Evolutionary conservation across 2,113 vertebrate genomes (phyloP), one percentile per base, ranked within the genome.

Genomic region (Nibea albiflora): DNA sequence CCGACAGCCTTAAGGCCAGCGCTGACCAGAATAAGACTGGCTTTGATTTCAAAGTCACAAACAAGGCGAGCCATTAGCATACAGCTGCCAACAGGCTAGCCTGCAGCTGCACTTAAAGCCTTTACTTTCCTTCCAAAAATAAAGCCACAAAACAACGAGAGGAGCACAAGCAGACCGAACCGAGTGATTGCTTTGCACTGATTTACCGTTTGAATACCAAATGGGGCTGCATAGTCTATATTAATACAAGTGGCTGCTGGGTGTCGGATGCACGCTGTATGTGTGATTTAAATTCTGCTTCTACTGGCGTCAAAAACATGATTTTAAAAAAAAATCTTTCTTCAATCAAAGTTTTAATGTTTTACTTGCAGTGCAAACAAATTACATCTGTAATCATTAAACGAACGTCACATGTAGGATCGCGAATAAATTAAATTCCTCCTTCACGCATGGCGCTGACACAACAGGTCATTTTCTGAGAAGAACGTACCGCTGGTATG

Each of bases 11-110:
- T 46, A 14, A 75, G 74, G 80, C 80, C 52, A 49, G 79, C 73
- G 24, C 64, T 83, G 84, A 85, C 79, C 88, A 83, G 86, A 89
- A 89, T 66, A 88, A 90, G 68, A 87, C 75, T 78, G 28, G 73
- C 88, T 89, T 88, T 90, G 86, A 92, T 89, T 91, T 89, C 71
- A 89, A 89, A 90, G 84, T 77, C 75, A 88, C 85, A 92, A 85
- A 86, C 82, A 90, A 81, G 76, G 53, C 73, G 64, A 77, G 6
- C 60, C 72, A 92, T 94, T 93, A 93, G 83, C 92, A 94, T 92
- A 89, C 90, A 94, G 90, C 92, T 94, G 92, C 89, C 85, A 88
- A 84, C 77, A 89, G 84, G 90, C 89, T 80, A 86, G 82, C 76
- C 83, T 61, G 87, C 92, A 86, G 89, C 90, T 90, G 88, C 89